Evolutionary conservation across 2,888 invertebrate genomes (phyloP), one percentile per base, ranked within the genome.

Genomic region (Nycteola revayana): DNA sequence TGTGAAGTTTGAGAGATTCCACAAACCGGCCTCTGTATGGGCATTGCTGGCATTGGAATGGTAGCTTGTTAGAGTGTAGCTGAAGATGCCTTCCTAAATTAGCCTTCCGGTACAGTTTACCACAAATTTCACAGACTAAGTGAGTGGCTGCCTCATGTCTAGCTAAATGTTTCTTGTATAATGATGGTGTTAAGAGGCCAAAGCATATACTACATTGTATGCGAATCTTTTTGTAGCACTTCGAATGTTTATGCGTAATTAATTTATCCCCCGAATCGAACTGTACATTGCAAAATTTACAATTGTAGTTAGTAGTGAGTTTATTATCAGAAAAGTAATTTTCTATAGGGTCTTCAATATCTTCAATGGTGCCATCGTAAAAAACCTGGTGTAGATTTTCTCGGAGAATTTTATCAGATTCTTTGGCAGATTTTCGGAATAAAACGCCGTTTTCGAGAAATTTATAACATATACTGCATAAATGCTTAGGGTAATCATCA

Each of bases 121-220:
- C 80, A 37, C 80, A 80, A 7, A 78, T 60, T 7, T 80, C 80
- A 47, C 80, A 79, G 10, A 77, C 49, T 1, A 74, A 47, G 35
- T 75, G 76, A 1, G 71, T 58, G 9, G 44, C 49, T 2, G 57
- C 45, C 25, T 57, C 44, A 25, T 57, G 57, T 20, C 47, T 38
- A 44, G 36, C 38, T 54, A 75, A 32, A 65, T 71, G 44, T 54
- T 60, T 42, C 54, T 55, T 35, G 55, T 58, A 61, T 49, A 64
- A 31, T 32, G 63, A 32, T 50, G 64, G 32, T 45, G 54, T 57
- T n/a, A 57, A 21, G 9, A 57, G 25, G 17, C 57, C 35, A 8
- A 31, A 36, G 22, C 69, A 70, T 10, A 62, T 39, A 24, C 50
- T 43, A 9, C 69, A 70, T 18, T 56, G 67, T 20, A 57, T 39